Percentiles rank a stretch among this genome's conserved stretches.
These are phyloP conservation scores for Trichonephila clavata DNA, from an alignment of 1,140 invertebrate species.

Conservation along the genomic window DNA sequence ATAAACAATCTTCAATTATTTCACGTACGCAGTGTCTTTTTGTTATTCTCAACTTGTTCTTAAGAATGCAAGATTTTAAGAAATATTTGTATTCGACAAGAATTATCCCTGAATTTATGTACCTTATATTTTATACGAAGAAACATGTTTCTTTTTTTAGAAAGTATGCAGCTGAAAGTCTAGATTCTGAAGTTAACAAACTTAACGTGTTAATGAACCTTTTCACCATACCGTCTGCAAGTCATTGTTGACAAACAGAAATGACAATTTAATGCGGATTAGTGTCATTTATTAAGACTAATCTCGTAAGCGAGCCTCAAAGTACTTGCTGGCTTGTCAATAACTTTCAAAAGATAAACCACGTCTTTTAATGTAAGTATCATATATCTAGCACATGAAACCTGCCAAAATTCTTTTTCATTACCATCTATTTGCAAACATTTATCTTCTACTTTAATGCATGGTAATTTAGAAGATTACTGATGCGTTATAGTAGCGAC, in stretches of 20 bases:
- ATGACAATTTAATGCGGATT: not conserved
- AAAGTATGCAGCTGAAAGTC: too few species aligned
- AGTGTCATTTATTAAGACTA: not conserved
- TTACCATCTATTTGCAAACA: not conserved
- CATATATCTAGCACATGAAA: not conserved
- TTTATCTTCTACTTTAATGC: slow-evolving; percentile 14
- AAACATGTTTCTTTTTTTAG: too few species aligned
- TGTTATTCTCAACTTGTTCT: too few species aligned
- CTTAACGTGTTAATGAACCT: not conserved
- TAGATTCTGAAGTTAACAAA: too few species aligned
- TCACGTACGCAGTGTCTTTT: too few species aligned
- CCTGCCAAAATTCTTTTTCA: not conserved
- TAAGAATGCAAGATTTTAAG: too few species aligned
- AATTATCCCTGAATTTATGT: too few species aligned
- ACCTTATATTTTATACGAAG: too few species aligned
- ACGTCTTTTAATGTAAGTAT: not conserved
- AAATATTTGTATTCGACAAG: too few species aligned
- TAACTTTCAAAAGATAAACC: not conserved
- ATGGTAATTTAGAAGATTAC: not conserved
- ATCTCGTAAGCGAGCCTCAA: not conserved
- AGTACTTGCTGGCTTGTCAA: not conserved
- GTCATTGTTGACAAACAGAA: not conserved
- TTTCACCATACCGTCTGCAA: not conserved
- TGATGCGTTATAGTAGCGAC: not conserved
- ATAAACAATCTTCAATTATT: too few species aligned